Evolutionary conservation across 53 echinoderm and acorn worm genomes (phyloP).

Genomic region (Antedon mediterranea): DNA sequence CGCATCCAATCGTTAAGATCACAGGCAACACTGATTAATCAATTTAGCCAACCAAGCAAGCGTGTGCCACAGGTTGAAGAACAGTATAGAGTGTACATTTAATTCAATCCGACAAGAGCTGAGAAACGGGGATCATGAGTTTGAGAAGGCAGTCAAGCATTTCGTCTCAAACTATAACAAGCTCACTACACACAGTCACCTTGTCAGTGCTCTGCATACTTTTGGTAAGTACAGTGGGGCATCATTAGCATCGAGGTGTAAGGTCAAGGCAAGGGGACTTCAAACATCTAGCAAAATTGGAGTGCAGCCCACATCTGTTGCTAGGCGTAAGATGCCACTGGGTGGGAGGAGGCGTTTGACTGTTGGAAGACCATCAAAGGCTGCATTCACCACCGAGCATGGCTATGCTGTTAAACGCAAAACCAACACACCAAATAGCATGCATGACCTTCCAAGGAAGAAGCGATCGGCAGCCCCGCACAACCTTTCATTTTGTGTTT

Average conservation of each 20-base stretch:
- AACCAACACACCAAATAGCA: not conserved
- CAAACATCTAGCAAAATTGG: not conserved
- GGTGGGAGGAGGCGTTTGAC: not conserved
- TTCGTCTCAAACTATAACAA: no score
- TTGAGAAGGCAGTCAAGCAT: no score
- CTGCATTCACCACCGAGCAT: not conserved
- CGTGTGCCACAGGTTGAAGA: no score
- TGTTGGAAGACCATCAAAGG: not conserved
- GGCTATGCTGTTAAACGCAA: no score
- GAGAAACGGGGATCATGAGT: not conserved
- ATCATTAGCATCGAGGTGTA: no score
- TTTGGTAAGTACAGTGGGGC: conserved; percentile 16
- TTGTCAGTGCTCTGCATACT: not conserved
- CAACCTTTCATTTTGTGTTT: not conserved
- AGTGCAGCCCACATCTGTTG: not conserved
- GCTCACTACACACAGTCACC: not conserved
- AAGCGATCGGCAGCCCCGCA: not conserved
- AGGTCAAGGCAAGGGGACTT: no score
- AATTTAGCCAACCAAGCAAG: no score
- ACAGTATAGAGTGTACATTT: not conserved
- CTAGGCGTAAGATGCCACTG: not conserved
- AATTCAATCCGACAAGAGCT: not conserved
- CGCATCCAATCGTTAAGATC: no score
- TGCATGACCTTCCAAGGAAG: not conserved
- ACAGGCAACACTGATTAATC: no score